These are phyloP conservation scores for Sparidentex hasta DNA, from an alignment of 2,797 vertebrate species.

Conservation along the genomic window DNA sequence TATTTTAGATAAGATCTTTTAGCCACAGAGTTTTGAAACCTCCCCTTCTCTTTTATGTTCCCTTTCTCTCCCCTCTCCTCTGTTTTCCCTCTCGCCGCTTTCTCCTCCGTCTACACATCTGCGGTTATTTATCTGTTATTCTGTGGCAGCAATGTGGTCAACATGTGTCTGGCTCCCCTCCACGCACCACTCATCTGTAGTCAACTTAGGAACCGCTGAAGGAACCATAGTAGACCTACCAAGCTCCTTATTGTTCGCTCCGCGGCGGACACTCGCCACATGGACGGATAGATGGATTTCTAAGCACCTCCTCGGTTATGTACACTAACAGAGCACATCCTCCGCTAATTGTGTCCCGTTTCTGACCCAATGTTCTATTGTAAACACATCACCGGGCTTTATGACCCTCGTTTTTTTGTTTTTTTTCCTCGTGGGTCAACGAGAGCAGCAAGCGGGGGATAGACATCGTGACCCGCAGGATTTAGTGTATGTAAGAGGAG, in stretches of 20 bases:
- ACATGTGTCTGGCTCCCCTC: conserved; percentile 82
- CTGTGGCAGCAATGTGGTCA: conserved; percentile 80
- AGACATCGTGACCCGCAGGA: conserved; percentile 47
- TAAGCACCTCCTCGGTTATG: conserved; percentile 2
- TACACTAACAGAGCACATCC: conserved; percentile 18
- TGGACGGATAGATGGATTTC: conserved; percentile 16
- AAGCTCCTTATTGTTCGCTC: conserved; percentile 37
- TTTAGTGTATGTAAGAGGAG: conserved; percentile 61
- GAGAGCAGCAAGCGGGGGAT: conserved; percentile 42
- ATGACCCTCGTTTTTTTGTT: neutral
- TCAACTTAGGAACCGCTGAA: conserved; percentile 62
- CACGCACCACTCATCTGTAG: conserved; percentile 73
- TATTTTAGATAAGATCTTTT: conserved; percentile 71
- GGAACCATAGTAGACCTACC: conserved; percentile 53
- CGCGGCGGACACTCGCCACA: conserved; percentile 7
- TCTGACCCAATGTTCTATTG: conserved; percentile 47
- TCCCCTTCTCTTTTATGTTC: conserved; percentile 63
- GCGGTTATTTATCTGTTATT: conserved; percentile 84
- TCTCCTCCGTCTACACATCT: conserved; percentile 78
- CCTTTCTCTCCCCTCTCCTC: conserved; percentile 32
- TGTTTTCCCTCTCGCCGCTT: conserved; percentile 51
- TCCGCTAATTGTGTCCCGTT: conserved; percentile 40
- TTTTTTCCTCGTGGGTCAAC: conserved; percentile 27
- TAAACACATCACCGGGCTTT: conserved; percentile 14
- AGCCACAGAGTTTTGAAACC: conserved; percentile 46